Evolutionary conservation across 2,797 vertebrate species (phyloP), one percentile per base, ranked within the genome.

Genomic region (Halcyon chelicuti): DNA sequence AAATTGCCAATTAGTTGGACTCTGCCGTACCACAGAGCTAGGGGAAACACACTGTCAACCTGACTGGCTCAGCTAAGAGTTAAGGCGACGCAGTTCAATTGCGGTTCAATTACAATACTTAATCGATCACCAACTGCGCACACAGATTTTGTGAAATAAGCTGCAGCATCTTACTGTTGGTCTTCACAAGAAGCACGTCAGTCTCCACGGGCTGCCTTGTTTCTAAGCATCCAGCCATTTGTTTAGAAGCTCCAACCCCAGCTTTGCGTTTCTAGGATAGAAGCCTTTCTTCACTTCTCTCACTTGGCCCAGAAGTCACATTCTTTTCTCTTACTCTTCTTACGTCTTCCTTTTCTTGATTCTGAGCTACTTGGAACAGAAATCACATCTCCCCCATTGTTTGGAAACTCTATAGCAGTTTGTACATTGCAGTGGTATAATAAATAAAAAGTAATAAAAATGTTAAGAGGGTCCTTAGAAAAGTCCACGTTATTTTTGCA

Each of bases 381-480:
- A 82, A 94, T 83, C 4, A 1, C 72, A 88, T 91, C 81, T 79
- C 61, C 1, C 4, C 71, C 78, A 92, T 92, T 82, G 77, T 93
- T 87, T 74, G 77, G 67, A 82, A 91, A 73, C 55, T 91, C 84
- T 91, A 40, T 5, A 95, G 86, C 57, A 80, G 68, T 63, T 91
- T 81, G 46, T 66, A 42, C 15, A 2, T 65, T 80, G 46, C 92
- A 90, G 70, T 5, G 3, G 88, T 78, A 62, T 44, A 91, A 93
- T 92, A 96, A 96, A 96, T 87, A 94, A 86, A 90, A 83, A 74
- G 92, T 54, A 91, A 96, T 96, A 96, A 94, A 96, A 88, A 91
- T 14, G 75, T 63, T 93, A 90, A 75, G 72, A 42, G 91, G 91
- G 84, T 80, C 86, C 89, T 88, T 78, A 77, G 49, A 62, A 92